Evolutionary conservation across 2,113 vertebrate genomes (phyloP).

Genomic region (Microcebus tavaratra): DNA sequence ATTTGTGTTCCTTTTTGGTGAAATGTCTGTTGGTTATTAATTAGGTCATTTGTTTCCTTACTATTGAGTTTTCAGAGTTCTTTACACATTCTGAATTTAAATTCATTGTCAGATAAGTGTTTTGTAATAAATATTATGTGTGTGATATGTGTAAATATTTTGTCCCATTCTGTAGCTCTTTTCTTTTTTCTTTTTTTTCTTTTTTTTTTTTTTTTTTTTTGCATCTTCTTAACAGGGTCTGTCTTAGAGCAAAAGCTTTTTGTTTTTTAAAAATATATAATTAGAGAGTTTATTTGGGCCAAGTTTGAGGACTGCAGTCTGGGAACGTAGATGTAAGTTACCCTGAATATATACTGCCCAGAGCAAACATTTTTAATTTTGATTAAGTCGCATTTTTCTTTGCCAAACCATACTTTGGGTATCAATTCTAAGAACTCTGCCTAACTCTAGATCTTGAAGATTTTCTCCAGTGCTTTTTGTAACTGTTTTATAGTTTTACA

Average conservation of each 20-base stretch:
- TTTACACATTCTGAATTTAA: not conserved
- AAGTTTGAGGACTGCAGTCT: not conserved
- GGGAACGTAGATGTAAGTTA: not conserved
- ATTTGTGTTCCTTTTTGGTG: not conserved
- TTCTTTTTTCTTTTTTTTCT: not conserved
- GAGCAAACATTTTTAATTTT: constrained; percentile 14
- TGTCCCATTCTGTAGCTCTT: not conserved
- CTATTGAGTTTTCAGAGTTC: constrained; percentile 19
- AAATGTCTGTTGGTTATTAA: constrained; percentile 14
- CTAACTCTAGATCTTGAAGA: not conserved
- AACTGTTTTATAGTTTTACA: not conserved
- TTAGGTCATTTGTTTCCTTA: not conserved
- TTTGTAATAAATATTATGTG: not conserved
- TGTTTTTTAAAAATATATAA: not conserved
- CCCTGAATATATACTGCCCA: not conserved
- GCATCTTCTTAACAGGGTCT: not conserved
- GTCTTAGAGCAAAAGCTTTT: not conserved
- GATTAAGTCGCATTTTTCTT: not conserved
- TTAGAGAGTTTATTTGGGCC: not conserved
- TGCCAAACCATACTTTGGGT: not conserved
- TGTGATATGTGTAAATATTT: not conserved
- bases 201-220: not conserved
- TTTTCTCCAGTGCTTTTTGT: not conserved
- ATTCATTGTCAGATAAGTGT: not conserved
- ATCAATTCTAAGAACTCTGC: constrained; percentile 3